Conservation (phyloP, 2,888 invertebrate species). For the Acrobasis repandana region DNA sequence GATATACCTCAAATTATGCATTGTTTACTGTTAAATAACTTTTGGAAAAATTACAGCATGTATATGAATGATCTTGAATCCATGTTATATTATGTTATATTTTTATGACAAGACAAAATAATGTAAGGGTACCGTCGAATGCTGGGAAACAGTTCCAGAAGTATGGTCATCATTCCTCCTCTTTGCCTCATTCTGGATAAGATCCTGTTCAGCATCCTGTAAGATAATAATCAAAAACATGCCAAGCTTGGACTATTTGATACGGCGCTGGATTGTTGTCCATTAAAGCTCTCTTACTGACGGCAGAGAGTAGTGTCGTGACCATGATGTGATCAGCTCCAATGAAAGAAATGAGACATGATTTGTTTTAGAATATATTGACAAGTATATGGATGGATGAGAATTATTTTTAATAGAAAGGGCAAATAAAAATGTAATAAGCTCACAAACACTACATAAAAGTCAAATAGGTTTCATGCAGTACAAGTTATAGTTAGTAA, state of each 20-base stretch:
- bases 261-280: constrained; percentile 10
- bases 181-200: constrained; percentile 63
- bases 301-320: constrained; percentile 1
- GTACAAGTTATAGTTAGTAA: constrained; percentile 14
- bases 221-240: constrained; percentile 67
- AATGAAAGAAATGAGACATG: not conserved
- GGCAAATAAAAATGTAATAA: constrained; percentile 43
- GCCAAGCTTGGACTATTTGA: constrained; percentile 55
- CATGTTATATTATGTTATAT: not conserved
- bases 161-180: constrained; percentile 61
- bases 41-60: not conserved
- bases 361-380: constrained; percentile 14
- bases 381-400: constrained; percentile 20
- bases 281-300: not conserved
- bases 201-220: constrained; percentile 69
- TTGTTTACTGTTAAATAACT: no score
- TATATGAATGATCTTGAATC: constrained; percentile 2
- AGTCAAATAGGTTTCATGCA: constrained; percentile 31
- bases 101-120: constrained; percentile 13
- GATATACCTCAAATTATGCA: no score
- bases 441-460: constrained; percentile 46
- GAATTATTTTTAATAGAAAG: constrained; percentile 18
- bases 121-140: constrained; percentile 63
- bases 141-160: constrained; percentile 49
- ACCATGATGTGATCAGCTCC: not conserved